A percentile compares a stretch with the other conserved stretches of the same genome.
Evolutionary conservation across 2,888 invertebrate species (phyloP).

Genomic region (Tanypteryx hageni): DNA sequence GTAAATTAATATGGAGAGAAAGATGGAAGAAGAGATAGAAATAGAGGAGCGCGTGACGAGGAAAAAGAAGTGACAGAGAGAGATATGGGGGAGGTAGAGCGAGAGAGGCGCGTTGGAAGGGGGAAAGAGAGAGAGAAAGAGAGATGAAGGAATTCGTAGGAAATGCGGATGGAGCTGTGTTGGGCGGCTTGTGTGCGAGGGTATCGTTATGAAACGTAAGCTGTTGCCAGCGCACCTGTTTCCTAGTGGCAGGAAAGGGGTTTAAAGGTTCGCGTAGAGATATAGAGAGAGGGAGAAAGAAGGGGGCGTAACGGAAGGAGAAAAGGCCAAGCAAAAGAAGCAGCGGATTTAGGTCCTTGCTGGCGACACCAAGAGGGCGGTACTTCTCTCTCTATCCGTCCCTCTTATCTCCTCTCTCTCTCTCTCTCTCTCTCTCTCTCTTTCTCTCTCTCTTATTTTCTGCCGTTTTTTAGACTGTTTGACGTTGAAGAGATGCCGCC

Average conservation of each 20-base stretch:
- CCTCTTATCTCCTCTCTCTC: neutral
- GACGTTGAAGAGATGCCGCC: neutral
- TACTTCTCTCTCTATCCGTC: neutral
- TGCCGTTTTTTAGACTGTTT: neutral
- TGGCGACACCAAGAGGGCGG: slow-evolving; percentile 20
- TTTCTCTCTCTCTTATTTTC: neutral
- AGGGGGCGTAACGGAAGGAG: neutral
- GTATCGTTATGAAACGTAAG: slow-evolving; percentile 50
- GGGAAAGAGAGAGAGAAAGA: neutral
- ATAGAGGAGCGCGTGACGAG: neutral
- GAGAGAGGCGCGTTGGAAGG: no score
- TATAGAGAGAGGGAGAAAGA: neutral
- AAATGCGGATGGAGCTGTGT: neutral
- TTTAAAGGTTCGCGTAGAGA: neutral
- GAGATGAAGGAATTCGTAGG: neutral
- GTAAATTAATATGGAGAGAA: slow-evolving; percentile 6
- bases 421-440: neutral
- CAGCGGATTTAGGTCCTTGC: neutral
- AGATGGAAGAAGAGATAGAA: neutral
- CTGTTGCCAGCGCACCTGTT: slow-evolving; percentile 61
- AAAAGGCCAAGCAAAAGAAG: neutral
- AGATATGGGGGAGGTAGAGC: neutral
- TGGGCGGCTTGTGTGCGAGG: neutral
- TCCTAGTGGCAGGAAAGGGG: slow-evolving; percentile 28
- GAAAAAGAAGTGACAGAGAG: neutral